phyloP scores from a whole-genome alignment of 2,113 vertebrate genomes.

The Tragelaphus imberbis region DNA sequence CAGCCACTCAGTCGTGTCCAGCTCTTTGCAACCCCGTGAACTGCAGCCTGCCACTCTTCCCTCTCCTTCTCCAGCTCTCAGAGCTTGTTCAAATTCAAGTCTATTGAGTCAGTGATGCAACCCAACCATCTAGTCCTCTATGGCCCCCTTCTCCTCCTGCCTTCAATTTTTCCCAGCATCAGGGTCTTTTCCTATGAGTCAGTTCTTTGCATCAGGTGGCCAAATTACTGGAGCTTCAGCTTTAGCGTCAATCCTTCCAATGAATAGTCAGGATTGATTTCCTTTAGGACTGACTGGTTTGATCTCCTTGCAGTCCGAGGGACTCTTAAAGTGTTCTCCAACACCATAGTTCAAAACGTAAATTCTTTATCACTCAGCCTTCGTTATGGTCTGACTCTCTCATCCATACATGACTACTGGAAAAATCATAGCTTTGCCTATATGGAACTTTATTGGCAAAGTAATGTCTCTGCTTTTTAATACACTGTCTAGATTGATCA shows the following conservation, averaged over 20 bases:
- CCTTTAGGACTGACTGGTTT: neutral
- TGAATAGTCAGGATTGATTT: neutral
- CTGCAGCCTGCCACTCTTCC: neutral
- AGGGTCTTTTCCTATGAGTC: neutral
- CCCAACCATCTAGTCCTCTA: neutral
- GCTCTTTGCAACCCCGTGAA: neutral
- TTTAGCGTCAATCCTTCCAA: neutral
- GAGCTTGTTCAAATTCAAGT: neutral
- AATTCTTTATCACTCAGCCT: neutral
- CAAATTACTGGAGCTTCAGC: neutral
- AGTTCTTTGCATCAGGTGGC: neutral
- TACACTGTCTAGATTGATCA: no score
- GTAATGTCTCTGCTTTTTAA: neutral
- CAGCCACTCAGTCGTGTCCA: neutral
- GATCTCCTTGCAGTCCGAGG: neutral
- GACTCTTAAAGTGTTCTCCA: neutral
- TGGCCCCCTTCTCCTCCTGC: neutral
- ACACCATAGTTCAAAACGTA: neutral
- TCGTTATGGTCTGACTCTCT: neutral
- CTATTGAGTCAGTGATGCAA: neutral
- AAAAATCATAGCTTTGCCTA: neutral
- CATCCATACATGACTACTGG: neutral
- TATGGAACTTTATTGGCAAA: neutral
- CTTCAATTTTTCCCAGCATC: neutral
- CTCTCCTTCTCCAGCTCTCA: neutral